Evolutionary conservation across 2,113 vertebrate species (phyloP).

Genomic region (Python bivittatus): DNA sequence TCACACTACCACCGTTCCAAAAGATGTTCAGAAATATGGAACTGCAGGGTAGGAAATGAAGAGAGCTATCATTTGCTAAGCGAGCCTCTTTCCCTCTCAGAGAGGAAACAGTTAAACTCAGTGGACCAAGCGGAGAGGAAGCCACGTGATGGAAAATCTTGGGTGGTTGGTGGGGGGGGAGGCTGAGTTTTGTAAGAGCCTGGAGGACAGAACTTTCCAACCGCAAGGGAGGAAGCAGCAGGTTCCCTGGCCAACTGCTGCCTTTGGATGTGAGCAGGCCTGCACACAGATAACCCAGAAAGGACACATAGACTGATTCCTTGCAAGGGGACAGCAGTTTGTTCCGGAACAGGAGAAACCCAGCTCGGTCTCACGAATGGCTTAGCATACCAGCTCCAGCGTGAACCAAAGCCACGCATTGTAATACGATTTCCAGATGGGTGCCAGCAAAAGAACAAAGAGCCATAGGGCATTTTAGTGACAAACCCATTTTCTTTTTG

Average conservation of each 20-base stretch:
- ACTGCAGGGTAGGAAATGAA: neutral
- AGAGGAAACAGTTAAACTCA: constrained; percentile 67
- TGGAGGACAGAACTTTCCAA: constrained; percentile 75
- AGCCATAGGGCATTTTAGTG: neutral
- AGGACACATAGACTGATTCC: neutral
- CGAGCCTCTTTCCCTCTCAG: constrained; percentile 49
- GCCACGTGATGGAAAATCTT: constrained; percentile 83
- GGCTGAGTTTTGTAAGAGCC: constrained; percentile 74
- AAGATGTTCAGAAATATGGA: neutral
- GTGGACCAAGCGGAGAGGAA: constrained; percentile 69
- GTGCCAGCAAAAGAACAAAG: neutral
- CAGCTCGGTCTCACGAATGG: too few species aligned
- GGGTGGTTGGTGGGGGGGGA: constrained; percentile 76
- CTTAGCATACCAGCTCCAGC: neutral
- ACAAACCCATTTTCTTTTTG: neutral
- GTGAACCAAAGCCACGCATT: constrained; percentile 29
- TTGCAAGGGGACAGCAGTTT: neutral
- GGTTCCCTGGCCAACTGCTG: constrained; percentile 51
- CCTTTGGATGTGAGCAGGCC: neutral
- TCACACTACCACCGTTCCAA: neutral
- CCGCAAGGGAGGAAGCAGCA: constrained; percentile 75
- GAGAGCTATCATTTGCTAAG: neutral
- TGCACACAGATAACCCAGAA: neutral
- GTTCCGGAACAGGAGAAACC: too few species aligned
- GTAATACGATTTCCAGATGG: neutral